Percentiles rank a stretch among this genome's conserved stretches.
Conservation (phyloP, 2,113 vertebrate species). For the Pyrgilauda ruficollis region DNA sequence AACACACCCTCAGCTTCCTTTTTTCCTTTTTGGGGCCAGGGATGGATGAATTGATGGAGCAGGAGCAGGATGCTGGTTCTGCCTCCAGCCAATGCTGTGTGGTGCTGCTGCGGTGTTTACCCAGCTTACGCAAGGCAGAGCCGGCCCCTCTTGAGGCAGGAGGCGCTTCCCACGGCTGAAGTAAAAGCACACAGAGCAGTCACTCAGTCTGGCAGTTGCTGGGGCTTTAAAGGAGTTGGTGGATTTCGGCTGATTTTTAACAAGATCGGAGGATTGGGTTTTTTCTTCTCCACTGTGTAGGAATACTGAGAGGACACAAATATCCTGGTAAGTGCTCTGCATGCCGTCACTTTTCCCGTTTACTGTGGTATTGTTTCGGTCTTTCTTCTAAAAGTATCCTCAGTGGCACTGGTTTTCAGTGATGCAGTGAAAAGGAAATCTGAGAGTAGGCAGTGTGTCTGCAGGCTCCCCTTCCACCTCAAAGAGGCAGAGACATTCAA, state of each 20-base stretch:
- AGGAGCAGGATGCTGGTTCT: constrained; percentile 40
- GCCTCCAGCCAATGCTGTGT: constrained; percentile 42
- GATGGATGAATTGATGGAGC: constrained; percentile 49
- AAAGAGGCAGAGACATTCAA: background rate
- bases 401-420: background rate
- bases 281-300: background rate
- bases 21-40: constrained; percentile 68
- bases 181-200: constrained; percentile 54
- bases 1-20: constrained; percentile 64
- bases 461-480: background rate
- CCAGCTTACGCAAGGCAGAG: constrained; percentile 59
- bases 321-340: constrained; percentile 41
- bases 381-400: background rate
- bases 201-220: constrained; percentile 35
- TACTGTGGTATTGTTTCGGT: background rate
- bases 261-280: background rate
- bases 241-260: constrained; percentile 19
- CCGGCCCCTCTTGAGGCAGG: constrained; percentile 55
- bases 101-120: constrained; percentile 50
- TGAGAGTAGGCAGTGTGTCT: background rate
- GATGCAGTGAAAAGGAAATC: background rate
- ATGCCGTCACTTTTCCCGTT: background rate
- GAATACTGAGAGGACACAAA: background rate
- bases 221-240: constrained; percentile 39
- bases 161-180: constrained; percentile 54